Conservation (phyloP, 1,140 invertebrate genomes). For the Armadillidium nasatum region DNA sequence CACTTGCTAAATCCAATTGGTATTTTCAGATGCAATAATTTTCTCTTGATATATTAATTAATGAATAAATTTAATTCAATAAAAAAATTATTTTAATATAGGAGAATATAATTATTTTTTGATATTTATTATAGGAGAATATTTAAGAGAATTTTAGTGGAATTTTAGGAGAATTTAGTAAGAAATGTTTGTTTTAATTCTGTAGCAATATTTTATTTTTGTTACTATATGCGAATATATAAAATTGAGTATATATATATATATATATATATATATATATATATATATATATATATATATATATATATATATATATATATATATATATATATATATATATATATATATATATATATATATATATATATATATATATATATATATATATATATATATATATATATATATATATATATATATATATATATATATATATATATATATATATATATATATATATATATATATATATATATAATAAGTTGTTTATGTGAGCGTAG, state of each 20-base stretch:
- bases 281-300: background rate
- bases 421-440: slow-evolving; percentile 18
- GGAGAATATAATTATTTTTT: too few relatives aligned
- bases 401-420: slow-evolving; percentile 7
- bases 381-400: background rate
- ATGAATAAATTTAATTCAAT: too few relatives aligned
- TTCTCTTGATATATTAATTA: too few relatives aligned
- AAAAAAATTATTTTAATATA: too few relatives aligned
- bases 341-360: background rate
- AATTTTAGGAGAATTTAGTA: too few relatives aligned
- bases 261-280: background rate
- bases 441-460: background rate
- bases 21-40: too few relatives aligned
- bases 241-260: background rate
- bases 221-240: background rate
- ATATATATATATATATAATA: background rate
- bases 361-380: background rate
- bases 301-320: background rate
- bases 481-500: too few relatives aligned
- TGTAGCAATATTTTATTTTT: background rate
- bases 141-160: too few relatives aligned
- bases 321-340: background rate
- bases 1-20: too few relatives aligned
- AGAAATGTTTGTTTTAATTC: too few relatives aligned
- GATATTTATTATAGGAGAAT: too few relatives aligned